Conservation (phyloP, 2,113 vertebrate species). For the Neodon shergylaensis region DNA sequence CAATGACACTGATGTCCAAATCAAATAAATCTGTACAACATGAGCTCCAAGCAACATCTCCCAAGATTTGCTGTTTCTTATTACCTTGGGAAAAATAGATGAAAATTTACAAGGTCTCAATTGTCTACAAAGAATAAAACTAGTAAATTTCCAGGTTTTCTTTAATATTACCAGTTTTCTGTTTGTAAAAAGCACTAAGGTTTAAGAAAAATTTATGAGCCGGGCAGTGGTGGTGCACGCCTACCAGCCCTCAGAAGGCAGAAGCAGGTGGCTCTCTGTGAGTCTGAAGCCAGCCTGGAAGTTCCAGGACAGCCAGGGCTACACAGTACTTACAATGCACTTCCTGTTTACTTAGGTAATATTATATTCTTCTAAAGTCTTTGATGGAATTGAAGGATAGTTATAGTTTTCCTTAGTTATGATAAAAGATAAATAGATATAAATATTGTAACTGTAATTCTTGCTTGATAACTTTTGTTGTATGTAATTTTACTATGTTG, state of each 20-base stretch:
- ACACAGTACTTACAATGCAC: neutral
- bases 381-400: no score
- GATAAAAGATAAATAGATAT: no score
- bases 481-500: no score
- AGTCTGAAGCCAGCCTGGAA: neutral
- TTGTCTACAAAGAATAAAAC: neutral
- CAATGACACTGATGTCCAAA: neutral
- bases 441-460: no score
- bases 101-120: constrained; percentile 4
- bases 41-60: neutral
- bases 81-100: neutral
- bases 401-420: no score
- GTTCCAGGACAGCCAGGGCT: neutral
- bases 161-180: constrained; percentile 36
- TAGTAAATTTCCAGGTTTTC: constrained; percentile 34
- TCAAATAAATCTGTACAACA: neutral
- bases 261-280: neutral
- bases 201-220: constrained; percentile 40
- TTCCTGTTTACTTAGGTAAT: no score
- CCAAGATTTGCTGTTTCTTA: constrained; percentile 1
- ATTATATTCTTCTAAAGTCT: no score
- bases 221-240: no score
- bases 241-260: neutral
- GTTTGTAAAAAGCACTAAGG: neutral
- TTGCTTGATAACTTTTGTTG: no score